Evolutionary conservation across 92 coral and sea anemone genomes (phyloP), one percentile per base, ranked within the genome.

Genomic region (Virgularia gustaviana): DNA sequence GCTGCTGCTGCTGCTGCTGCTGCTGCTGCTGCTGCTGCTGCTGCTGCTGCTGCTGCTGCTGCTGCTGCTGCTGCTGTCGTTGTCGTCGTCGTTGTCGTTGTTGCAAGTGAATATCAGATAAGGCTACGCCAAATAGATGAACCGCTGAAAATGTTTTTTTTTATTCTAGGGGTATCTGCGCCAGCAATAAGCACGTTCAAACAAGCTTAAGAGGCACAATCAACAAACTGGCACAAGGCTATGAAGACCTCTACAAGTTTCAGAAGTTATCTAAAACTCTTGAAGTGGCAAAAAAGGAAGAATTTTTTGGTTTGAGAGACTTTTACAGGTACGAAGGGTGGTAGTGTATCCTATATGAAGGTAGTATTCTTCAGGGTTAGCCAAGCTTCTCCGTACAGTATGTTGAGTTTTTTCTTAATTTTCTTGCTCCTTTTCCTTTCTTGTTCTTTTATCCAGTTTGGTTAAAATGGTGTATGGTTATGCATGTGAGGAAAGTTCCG

Each of bases 241-340:
- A 90, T 63, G 38, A 61, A 8, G 72, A 87, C 7, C 84, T 90
- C 3, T 90, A 87, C 78, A 31, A 60, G 9, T 8, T 31, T 18
- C 95, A 88, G 78, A 81, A 52, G 68, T 34, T 19, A 43, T 58
- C 70, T 0, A 29, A 68, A 32, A 78, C 83, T 36, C 76, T 88
- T 2, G 75, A 58, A 45, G 78, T 81, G 39, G 78, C 90, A 18
- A 88, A 82, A 57, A 88, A 88, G 41, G 95, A 88, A 13, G 95
- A 88, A 54, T 88, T 88, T 70, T 88, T 88, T 75, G 95, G 95
- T 35, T 85, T 88, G n/a, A 84, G 95, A 30, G 95, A 88, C 53
- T 88, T 88, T 31, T 88, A 88, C 82, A 85, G 95, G 95, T 85
- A 72, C n/a, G 37, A 36, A 20, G 45, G 45, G 15, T n/a, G n/a